Conservation (phyloP, 1,140 invertebrate species). For the Drosophila setifemur region DNA sequence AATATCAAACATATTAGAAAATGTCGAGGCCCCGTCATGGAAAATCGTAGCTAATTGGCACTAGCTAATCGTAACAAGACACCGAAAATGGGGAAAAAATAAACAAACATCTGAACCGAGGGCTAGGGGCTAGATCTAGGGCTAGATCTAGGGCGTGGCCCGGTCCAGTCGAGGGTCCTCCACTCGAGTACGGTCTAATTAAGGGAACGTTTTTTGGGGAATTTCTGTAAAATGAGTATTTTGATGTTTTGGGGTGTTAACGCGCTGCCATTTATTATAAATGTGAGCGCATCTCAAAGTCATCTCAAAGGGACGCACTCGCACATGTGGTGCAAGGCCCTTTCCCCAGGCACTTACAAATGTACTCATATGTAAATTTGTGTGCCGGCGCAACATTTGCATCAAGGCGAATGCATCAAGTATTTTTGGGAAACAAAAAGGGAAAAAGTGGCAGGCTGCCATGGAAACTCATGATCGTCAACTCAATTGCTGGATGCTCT, state of each 20-base stretch:
- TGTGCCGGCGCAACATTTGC: constrained; percentile 3
- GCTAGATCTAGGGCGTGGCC: constrained; percentile 18
- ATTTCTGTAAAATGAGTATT: constrained; percentile 73
- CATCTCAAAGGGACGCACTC: constrained; percentile 10
- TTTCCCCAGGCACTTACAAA: constrained; percentile 9
- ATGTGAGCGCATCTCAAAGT: constrained; percentile 38
- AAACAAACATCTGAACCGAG: constrained; percentile 41
- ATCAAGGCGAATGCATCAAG: neutral
- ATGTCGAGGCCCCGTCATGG: neutral
- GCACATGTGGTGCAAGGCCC: constrained; percentile 13
- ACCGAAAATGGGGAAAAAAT: constrained; percentile 49
- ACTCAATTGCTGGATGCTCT: constrained; percentile 39
- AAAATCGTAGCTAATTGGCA: constrained; percentile 31
- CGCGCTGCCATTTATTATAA: constrained; percentile 74
- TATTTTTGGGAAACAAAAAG: constrained; percentile 24
- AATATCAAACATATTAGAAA: neutral
- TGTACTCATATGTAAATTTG: constrained; percentile 26
- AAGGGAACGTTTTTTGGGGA: constrained; percentile 56
- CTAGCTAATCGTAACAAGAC: constrained; percentile 52
- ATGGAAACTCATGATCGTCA: constrained; percentile 29
- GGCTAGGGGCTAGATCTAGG: too few species aligned
- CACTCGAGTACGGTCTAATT: constrained; percentile 53
- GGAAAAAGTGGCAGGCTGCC: constrained; percentile 14
- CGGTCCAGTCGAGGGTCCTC: constrained; percentile 43
- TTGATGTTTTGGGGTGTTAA: constrained; percentile 71